Evolutionary conservation across 2,888 invertebrate genomes (phyloP).

Genomic region (Mellilla xanthometata): DNA sequence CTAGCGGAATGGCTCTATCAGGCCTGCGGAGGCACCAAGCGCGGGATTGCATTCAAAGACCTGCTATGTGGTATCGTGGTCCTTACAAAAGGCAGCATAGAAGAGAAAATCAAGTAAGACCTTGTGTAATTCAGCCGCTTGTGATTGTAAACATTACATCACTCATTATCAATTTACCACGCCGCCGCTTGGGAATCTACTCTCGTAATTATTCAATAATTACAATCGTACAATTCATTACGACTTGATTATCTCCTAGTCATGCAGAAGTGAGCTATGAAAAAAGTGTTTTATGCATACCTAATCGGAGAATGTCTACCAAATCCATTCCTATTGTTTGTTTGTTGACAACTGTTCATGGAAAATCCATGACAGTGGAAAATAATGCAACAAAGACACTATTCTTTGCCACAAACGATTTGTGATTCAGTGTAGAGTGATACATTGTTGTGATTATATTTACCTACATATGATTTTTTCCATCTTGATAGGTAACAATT

Average conservation of each 20-base stretch:
- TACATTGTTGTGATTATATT: constrained; percentile 1
- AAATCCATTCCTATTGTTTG: background rate
- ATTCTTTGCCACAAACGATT: background rate
- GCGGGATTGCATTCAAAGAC: constrained; percentile 92
- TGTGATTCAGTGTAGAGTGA: background rate
- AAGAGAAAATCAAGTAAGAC: constrained; percentile 91
- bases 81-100: constrained; percentile 91
- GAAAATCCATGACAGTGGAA: background rate
- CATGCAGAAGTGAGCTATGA: background rate
- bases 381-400: background rate
- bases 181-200: constrained; percentile 2
- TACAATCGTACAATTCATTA: constrained; percentile 10
- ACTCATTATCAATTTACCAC: constrained; percentile 22
- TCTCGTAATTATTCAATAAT: constrained; percentile 12
- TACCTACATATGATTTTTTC: background rate
- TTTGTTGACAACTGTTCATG: background rate
- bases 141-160: constrained; percentile 40
- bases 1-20: constrained; percentile 92
- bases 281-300: background rate
- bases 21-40: constrained; percentile 92
- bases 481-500: background rate
- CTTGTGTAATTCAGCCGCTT: constrained; percentile 7
- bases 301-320: background rate
- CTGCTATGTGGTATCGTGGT: constrained; percentile 93
- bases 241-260: constrained; percentile 7